These are phyloP conservation scores for Pachypeltis micranthus DNA, from an alignment of 1,140 invertebrate genomes.

Conservation along the genomic window DNA sequence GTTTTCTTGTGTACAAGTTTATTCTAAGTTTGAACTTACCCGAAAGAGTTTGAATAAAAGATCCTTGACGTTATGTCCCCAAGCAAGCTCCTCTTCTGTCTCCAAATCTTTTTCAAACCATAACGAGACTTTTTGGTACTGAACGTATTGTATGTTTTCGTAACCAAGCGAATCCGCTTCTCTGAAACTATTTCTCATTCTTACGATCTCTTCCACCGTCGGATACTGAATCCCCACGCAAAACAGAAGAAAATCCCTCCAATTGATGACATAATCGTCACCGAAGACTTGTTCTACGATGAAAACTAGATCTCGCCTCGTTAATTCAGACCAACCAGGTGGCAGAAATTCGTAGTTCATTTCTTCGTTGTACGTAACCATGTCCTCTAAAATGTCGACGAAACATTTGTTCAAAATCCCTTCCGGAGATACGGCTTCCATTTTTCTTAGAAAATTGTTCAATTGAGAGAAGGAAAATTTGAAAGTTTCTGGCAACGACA, in stretches of 20 bases:
- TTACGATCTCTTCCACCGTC: conserved; percentile 38
- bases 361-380: conserved; percentile 37
- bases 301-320: conserved; percentile 35
- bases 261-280: conserved; percentile 39
- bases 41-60: conserved; percentile 42
- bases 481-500: conserved; percentile 23
- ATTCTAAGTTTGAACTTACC: no score
- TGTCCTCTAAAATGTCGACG: conserved; percentile 17
- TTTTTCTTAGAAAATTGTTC: conserved; percentile 36
- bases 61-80: conserved; percentile 37
- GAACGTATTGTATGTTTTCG: conserved; percentile 34
- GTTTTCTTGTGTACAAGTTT: no score
- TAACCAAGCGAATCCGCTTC: conserved; percentile 35
- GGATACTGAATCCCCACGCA: conserved; percentile 42
- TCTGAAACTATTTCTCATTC: conserved; percentile 35
- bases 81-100: conserved; percentile 26
- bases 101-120: conserved; percentile 42
- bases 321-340: conserved; percentile 38
- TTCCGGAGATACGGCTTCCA: conserved; percentile 39
- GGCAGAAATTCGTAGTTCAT: conserved; percentile 38
- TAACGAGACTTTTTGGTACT: conserved; percentile 34
- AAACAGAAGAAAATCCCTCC: conserved; percentile 50
- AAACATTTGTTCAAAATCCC: conserved; percentile 34
- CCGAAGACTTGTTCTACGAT: conserved; percentile 40
- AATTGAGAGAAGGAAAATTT: conserved; percentile 42